Evolutionary conservation across 1,140 invertebrate species (phyloP), one percentile per base, ranked within the genome.

Genomic region (Pollicipes pollicipes): DNA sequence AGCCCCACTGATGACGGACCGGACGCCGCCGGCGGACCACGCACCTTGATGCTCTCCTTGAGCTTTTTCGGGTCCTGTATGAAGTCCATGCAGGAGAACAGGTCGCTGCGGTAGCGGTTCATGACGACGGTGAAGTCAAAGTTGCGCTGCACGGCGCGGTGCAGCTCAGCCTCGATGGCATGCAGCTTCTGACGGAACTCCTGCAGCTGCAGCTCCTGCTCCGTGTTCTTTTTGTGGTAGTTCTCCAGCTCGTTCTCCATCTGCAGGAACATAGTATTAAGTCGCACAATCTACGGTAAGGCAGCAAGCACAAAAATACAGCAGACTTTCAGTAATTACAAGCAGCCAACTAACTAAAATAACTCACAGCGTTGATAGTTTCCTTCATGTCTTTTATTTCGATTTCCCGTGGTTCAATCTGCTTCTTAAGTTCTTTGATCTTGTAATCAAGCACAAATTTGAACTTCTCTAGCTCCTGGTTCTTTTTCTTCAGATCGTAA

Each of bases 381-480:
- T 88, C 84, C 74, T 88, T 88, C 45, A 58, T 58, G 45, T 58
- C 45, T 21, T 79, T 86, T 67, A 94, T 93, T 75, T 87, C 86
- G 58, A 83, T 80, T 74, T 93, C 90, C 73, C 88, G 84, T 0
- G 90, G 90, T 76, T 93, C 88, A 75, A 94, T 90, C 80, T 93
- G 86, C 79, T 85, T 86, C 77, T 91, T 90, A 17, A 93, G 77
- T 78, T 94, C 91, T 64, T 87, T 86, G 37, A 95, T 91, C 80
- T 93, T 93, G 76, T 92, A 91, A 75, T 92, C 90, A 27, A 94
- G 79, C 24, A 94, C 89, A 79, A 91, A 93, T 77, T 91, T 93
- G 75, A 89, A 91, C 77, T 95, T 95, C 76, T 95, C 91, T 70
- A 95, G 77, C 78, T 94, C 90, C 76, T 91, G 87, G 76, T 93